A percentile compares a stretch with the other conserved stretches of the same genome.
These are phyloP conservation scores for Alexandromys fortis DNA, from an alignment of 2,113 vertebrate species.

Conservation along the genomic window DNA sequence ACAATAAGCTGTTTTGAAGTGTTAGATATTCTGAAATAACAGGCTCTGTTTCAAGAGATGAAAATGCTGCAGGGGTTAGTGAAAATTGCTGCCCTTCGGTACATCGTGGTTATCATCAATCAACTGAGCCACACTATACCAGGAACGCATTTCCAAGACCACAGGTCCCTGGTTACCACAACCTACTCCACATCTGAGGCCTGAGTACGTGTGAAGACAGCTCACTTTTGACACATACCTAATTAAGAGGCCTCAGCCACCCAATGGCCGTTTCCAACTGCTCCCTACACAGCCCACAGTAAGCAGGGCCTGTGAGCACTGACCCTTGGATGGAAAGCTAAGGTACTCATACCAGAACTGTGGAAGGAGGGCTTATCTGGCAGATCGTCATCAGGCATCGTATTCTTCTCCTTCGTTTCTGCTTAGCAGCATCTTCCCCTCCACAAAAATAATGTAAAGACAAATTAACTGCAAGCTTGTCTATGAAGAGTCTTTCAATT, in stretches of 20 bases:
- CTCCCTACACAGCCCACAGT: fast-evolving
- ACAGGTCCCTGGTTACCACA: not conserved
- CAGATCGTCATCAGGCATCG: not conserved
- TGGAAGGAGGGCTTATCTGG: not conserved
- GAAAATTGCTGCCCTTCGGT: not conserved
- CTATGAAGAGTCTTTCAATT: not conserved
- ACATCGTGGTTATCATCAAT: not conserved
- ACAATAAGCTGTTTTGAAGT: conserved; percentile 56
- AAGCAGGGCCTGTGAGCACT: fast-evolving
- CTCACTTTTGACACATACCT: not conserved
- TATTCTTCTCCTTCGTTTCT: not conserved
- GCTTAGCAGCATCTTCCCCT: not conserved
- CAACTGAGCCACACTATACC: not conserved
- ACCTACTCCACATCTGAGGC: not conserved
- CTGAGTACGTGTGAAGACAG: not conserved
- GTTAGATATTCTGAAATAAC: conserved; percentile 59
- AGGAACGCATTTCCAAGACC: not conserved
- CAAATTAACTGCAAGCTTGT: not conserved
- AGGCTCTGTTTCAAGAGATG: conserved; percentile 47
- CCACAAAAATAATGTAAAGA: not conserved
- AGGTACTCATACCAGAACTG: no score
- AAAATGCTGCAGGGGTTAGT: not conserved
- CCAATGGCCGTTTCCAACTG: fast-evolving
- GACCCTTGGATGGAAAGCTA: not conserved
- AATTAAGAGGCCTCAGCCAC: not conserved